These are phyloP conservation scores for Meriones psammophilus DNA, from an alignment of 2,797 vertebrate genomes.

Conservation along the genomic window DNA sequence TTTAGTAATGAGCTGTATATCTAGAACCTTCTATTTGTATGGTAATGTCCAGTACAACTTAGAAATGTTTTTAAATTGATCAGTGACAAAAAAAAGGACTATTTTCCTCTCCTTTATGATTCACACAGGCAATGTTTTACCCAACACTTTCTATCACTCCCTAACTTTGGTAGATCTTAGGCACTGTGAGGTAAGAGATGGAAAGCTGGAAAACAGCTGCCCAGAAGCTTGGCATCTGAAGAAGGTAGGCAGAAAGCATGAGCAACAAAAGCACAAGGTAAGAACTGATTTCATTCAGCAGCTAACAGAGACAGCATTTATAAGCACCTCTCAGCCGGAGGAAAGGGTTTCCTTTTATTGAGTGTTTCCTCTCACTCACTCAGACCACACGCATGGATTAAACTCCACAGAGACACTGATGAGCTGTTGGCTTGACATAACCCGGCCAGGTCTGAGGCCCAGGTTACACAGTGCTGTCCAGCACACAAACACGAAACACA, in stretches of 20 bases:
- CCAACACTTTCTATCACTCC: not conserved
- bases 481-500: constrained; percentile 6
- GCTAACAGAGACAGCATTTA: constrained; percentile 13
- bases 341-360: constrained; percentile 59
- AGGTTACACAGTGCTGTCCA: constrained; percentile 21
- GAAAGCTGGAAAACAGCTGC: not conserved
- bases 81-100: not conserved
- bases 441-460: not conserved
- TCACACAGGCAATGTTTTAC: not conserved
- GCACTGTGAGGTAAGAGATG: constrained; percentile 2
- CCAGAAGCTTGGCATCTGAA: constrained; percentile 27
- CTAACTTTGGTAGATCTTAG: not conserved
- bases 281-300: constrained; percentile 50
- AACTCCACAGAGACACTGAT: not conserved
- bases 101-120: constrained; percentile 11
- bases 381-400: constrained; percentile 36
- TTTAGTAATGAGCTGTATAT: not conserved
- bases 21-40: constrained; percentile 7
- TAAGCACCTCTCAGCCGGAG: constrained; percentile 27
- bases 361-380: constrained; percentile 51
- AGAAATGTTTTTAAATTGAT: constrained; percentile 46
- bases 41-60: not conserved
- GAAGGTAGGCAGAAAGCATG: not conserved
- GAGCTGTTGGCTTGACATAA: not conserved
- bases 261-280: constrained; percentile 39